Conservation (phyloP, 2,888 invertebrate genomes). For the Escarpia spicata region DNA sequence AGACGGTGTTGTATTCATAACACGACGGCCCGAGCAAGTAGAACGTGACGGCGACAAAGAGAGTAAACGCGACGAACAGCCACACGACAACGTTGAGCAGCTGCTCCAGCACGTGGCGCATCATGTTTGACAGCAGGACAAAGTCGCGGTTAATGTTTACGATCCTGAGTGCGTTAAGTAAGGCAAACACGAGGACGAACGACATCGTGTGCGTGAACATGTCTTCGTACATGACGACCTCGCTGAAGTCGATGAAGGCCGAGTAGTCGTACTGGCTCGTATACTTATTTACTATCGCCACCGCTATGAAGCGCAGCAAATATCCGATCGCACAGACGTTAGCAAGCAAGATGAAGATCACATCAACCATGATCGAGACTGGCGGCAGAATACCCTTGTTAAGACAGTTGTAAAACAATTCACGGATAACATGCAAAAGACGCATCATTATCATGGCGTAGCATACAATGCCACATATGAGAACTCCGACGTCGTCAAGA, state of each 20-base stretch:
- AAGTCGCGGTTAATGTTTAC: not conserved
- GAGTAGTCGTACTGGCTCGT: not conserved
- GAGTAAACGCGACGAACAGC: not conserved
- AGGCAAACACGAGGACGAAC: not conserved
- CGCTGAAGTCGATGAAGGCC: not conserved
- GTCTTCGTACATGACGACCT: not conserved
- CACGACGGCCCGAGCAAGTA: not conserved
- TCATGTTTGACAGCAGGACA: not conserved
- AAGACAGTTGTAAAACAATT: not conserved
- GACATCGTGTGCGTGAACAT: not conserved
- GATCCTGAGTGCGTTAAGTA: not conserved
- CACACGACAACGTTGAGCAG: not conserved
- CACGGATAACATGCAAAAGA: not conserved
- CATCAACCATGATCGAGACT: not conserved
- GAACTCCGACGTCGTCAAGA: not conserved
- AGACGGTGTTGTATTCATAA: not conserved
- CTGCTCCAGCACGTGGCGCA: not conserved
- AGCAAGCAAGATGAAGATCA: not conserved
- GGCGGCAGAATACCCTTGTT: not conserved
- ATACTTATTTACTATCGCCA: not conserved
- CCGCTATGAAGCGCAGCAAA: not conserved
- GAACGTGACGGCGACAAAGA: not conserved
- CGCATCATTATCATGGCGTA: not conserved
- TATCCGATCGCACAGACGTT: not conserved
- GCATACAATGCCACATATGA: not conserved